A percentile compares a stretch with the other conserved stretches of the same genome.
Evolutionary conservation across 2,113 vertebrate genomes (phyloP).

Genomic region (Peromyscus polionotus): DNA sequence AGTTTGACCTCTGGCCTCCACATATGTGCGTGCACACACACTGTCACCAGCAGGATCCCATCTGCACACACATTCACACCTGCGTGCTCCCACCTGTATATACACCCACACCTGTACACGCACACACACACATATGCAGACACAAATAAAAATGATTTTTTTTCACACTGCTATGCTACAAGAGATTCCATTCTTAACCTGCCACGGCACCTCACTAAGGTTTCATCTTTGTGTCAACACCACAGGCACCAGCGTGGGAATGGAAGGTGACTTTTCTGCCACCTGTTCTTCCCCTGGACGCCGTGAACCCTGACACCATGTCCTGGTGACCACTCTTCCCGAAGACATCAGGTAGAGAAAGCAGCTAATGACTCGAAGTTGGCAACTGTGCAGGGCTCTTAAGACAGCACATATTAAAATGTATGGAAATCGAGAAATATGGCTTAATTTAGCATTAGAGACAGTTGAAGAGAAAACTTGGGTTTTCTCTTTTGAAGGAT

Average conservation of each 20-base stretch:
- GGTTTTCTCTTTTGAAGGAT: not conserved
- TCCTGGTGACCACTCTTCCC: not conserved
- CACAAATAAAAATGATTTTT: not conserved
- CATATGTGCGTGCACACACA: not conserved
- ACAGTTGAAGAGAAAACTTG: not conserved
- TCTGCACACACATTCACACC: not conserved
- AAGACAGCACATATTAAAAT: conserved; percentile 4
- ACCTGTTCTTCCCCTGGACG: not conserved
- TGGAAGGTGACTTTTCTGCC: not conserved
- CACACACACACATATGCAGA: not conserved
- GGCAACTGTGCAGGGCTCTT: not conserved
- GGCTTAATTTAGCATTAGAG: not conserved
- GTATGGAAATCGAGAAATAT: not conserved
- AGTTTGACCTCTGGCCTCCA: not conserved
- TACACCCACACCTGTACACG: not conserved
- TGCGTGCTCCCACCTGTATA: not conserved
- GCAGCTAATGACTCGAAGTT: not conserved
- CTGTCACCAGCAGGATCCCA: not conserved
- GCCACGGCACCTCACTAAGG: not conserved
- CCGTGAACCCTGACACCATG: not conserved
- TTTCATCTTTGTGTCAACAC: not conserved
- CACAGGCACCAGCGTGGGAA: too few relatives aligned
- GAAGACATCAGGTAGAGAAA: not conserved
- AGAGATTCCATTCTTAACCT: not conserved
- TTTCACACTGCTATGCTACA: not conserved